phyloP scores from a whole-genome alignment of 2,113 vertebrate species.

The Cygnus buccinator region DNA sequence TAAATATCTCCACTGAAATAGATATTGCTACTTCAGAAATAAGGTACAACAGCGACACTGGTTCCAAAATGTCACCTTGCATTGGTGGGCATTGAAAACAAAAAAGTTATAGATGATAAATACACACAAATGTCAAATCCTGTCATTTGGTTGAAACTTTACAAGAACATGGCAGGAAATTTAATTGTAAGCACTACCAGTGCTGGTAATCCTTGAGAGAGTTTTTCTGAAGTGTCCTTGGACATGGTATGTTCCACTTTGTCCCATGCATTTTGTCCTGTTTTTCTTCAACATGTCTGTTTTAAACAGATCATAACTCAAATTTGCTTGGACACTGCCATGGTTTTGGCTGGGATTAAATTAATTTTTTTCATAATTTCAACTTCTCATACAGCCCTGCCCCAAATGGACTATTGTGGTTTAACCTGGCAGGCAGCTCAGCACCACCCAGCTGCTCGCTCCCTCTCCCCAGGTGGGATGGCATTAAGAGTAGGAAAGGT shows the following conservation, averaged over 20 bases:
- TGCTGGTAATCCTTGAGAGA: neutral
- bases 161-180: neutral
- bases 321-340: neutral
- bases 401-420: too few species aligned
- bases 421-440: too few species aligned
- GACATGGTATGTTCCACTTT: accelerated
- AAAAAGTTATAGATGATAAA: neutral
- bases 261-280: neutral
- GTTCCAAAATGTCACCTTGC: slow-evolving; percentile 14
- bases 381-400: too few species aligned
- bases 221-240: neutral
- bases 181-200: neutral
- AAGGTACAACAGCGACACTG: neutral
- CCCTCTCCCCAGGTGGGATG: too few species aligned
- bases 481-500: too few species aligned
- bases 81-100: neutral
- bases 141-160: neutral
- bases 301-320: neutral
- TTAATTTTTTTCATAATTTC: too few species aligned
- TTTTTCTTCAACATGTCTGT: neutral
- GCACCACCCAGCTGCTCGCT: too few species aligned
- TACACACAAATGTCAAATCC: neutral
- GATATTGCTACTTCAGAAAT: slow-evolving; percentile 8
- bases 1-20: slow-evolving; percentile 42
- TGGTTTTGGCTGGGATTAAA: too few species aligned